A percentile compares a stretch with the other conserved stretches of the same genome.
phyloP scores from a whole-genome alignment of 1,140 invertebrate genomes.

The Globodera ellingtonae region DNA sequence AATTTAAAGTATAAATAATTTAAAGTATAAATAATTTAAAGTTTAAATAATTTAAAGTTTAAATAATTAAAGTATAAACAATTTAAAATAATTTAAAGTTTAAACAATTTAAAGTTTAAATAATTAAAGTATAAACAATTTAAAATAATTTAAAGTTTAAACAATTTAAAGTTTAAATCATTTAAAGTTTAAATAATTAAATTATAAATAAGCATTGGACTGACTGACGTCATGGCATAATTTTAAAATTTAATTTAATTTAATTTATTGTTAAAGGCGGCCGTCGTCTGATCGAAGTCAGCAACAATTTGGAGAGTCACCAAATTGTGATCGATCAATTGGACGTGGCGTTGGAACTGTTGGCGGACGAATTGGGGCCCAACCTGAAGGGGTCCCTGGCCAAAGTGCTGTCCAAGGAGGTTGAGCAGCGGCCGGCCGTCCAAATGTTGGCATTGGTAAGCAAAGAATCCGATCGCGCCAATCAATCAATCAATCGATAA shows the following conservation, averaged over 20 bases:
- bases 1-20: too few relatives aligned
- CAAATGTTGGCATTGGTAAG: slow-evolving; percentile 56
- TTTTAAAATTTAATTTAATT: not conserved
- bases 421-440: slow-evolving; percentile 54
- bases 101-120: too few relatives aligned
- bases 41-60: too few relatives aligned
- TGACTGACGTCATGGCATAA: not conserved
- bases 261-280: slow-evolving; percentile 54
- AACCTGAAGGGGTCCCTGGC: slow-evolving; percentile 54
- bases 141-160: too few relatives aligned
- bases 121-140: too few relatives aligned
- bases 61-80: too few relatives aligned
- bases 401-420: slow-evolving; percentile 58
- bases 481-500: not conserved
- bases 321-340: slow-evolving; percentile 66
- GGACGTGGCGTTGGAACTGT: slow-evolving; percentile 54
- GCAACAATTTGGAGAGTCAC: slow-evolving; percentile 66
- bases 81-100: too few relatives aligned
- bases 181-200: too few relatives aligned
- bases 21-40: too few relatives aligned
- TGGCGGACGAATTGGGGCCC: slow-evolving; percentile 53
- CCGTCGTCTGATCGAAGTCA: slow-evolving; percentile 66
- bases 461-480: not conserved
- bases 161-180: too few relatives aligned
- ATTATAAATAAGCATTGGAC: not conserved